Evolutionary conservation across 2,888 invertebrate genomes (phyloP).

Genomic region (Tricholauxania praeusta): DNA sequence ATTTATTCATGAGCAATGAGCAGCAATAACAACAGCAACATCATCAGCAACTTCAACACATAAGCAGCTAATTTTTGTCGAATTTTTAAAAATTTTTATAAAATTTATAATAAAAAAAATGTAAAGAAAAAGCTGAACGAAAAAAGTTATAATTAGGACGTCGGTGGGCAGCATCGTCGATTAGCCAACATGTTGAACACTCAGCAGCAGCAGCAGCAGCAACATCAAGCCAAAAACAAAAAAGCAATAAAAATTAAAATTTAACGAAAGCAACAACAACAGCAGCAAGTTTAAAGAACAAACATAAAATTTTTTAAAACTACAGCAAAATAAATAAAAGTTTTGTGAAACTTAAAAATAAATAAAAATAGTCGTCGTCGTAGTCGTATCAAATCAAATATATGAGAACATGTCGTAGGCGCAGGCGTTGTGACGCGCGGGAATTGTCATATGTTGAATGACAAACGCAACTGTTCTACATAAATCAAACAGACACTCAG

Average conservation of each 20-base stretch:
- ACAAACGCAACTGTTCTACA: constrained; percentile 12
- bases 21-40: not conserved
- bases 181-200: constrained; percentile 55
- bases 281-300: constrained; percentile 29
- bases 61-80: constrained; percentile 5
- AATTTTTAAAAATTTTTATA: constrained; percentile 26
- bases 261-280: constrained; percentile 43
- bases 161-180: constrained; percentile 43
- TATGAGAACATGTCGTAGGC: not conserved
- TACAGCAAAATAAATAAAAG: constrained; percentile 32
- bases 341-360: constrained; percentile 45
- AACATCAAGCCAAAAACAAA: constrained; percentile 37
- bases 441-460: not conserved
- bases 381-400: not conserved
- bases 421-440: not conserved
- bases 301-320: constrained; percentile 42
- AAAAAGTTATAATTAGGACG: constrained; percentile 33
- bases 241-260: constrained; percentile 43
- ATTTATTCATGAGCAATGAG: constrained; percentile 6
- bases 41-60: not conserved
- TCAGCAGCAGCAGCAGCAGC: constrained; percentile 41
- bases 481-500: constrained; percentile 18
- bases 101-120: constrained; percentile 32
- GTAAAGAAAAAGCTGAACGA: constrained; percentile 33
- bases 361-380: constrained; percentile 44